Conservation (phyloP, 2,797 vertebrate genomes). For the Melanotaenia maccullochi region DNA sequence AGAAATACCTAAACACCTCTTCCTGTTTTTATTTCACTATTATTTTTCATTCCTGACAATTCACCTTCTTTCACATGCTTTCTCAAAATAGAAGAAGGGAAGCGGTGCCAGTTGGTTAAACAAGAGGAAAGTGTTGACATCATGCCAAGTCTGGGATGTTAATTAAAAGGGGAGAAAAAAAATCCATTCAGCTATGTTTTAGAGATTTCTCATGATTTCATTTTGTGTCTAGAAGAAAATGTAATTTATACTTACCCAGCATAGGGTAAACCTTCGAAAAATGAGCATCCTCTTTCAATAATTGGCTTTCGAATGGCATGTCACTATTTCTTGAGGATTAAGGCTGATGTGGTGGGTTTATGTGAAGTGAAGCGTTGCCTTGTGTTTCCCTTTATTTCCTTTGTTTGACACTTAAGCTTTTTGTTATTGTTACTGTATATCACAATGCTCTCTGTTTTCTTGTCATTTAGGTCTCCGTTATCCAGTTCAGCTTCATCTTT, state of each 20-base stretch:
- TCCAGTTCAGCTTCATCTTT: constrained; percentile 54
- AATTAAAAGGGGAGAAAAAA: constrained; percentile 89
- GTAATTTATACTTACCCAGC: constrained; percentile 32
- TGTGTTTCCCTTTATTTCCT: constrained; percentile 33
- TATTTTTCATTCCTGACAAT: constrained; percentile 83
- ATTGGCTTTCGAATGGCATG: constrained; percentile 37
- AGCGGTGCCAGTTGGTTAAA: constrained; percentile 16
- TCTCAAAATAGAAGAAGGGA: background rate
- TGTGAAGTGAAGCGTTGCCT: constrained; percentile 33
- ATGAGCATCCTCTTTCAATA: constrained; percentile 24
- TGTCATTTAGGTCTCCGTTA: constrained; percentile 57
- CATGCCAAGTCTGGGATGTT: constrained; percentile 87
- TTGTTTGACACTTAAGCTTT: constrained; percentile 53
- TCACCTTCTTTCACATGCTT: constrained; percentile 22
- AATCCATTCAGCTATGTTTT: constrained; percentile 80
- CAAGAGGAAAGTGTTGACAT: constrained; percentile 81
- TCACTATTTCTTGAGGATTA: constrained; percentile 46
- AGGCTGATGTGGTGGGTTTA: constrained; percentile 31
- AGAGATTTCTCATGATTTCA: constrained; percentile 40
- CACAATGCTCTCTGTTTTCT: constrained; percentile 40
- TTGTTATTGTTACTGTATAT: constrained; percentile 48
- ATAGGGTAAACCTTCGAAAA: constrained; percentile 21
- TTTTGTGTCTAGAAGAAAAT: constrained; percentile 11
- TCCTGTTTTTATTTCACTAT: constrained; percentile 82
- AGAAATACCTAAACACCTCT: constrained; percentile 85